Evolutionary conservation across 92 coral and sea anemone genomes (phyloP).

Genomic region (Desmophyllum pertusum): DNA sequence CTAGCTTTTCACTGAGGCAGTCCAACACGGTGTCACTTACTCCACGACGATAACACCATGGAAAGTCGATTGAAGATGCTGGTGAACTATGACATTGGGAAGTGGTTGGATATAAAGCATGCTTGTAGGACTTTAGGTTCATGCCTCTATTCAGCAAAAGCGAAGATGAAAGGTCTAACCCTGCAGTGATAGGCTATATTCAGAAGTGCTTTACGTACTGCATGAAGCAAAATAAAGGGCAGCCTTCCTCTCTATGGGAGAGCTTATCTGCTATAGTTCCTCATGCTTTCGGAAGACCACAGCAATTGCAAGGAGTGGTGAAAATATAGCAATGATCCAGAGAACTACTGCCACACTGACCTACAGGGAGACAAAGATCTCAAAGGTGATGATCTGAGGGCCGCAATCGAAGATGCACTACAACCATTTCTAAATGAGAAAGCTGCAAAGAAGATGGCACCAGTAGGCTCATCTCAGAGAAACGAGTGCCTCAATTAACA

Average conservation of each 20-base stretch:
- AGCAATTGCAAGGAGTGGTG: slow-evolving; percentile 48
- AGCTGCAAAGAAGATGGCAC: slow-evolving; percentile 30
- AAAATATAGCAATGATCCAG: slow-evolving; percentile 37
- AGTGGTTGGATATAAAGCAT: slow-evolving; percentile 41
- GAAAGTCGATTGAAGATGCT: slow-evolving; percentile 28
- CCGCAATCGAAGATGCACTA: slow-evolving; percentile 14
- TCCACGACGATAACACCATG: slow-evolving; percentile 32
- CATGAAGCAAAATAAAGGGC: slow-evolving; percentile 50
- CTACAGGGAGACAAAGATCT: slow-evolving; percentile 45
- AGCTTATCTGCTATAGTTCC: slow-evolving; percentile 46
- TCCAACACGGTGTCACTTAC: slow-evolving; percentile 8
- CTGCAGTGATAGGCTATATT: slow-evolving; percentile 22
- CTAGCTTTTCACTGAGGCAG: slow-evolving; percentile 35
- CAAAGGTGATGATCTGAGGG: slow-evolving; percentile 36
- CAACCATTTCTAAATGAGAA: slow-evolving; percentile 12
- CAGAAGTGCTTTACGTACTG: slow-evolving; percentile 54
- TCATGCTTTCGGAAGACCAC: slow-evolving; percentile 62
- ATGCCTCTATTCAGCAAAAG: slow-evolving; percentile 37
- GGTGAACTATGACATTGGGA: slow-evolving; percentile 24
- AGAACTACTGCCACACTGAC: slow-evolving; percentile 34
- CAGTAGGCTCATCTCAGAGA: slow-evolving; percentile 27
- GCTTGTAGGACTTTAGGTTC: slow-evolving; percentile 38
- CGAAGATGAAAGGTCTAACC: slow-evolving; percentile 41
- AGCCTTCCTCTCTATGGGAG: slow-evolving; percentile 28
- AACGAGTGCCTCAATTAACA: slow-evolving; percentile 38